phyloP scores from a whole-genome alignment of 2,113 vertebrate species.

The Trogon surrucura region DNA sequence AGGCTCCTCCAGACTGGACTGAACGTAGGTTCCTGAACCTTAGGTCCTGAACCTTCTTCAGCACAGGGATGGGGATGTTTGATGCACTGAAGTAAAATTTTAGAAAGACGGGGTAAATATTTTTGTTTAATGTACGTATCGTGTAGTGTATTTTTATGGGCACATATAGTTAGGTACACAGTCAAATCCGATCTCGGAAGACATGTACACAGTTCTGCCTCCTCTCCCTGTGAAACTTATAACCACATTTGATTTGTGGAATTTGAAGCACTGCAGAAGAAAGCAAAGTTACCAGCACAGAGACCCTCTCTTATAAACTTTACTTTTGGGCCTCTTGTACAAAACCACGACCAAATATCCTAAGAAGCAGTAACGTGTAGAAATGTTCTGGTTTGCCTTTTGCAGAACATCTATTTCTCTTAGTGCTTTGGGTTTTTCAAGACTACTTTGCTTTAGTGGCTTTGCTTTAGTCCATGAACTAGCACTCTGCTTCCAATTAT shows the following conservation, averaged over 20 bases:
- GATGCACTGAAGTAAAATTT: background rate
- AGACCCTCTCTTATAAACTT: background rate
- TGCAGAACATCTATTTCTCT: background rate
- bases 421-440: background rate
- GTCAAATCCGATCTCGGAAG: background rate
- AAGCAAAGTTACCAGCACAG: background rate
- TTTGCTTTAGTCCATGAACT: background rate
- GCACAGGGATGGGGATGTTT: background rate
- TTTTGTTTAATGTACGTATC: background rate
- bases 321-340: background rate
- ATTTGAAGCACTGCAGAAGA: background rate
- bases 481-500: background rate
- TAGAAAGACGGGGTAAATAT: background rate
- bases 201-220: background rate
- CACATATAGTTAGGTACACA: accelerated
- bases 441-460: background rate
- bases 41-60: background rate
- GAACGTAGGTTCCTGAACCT: background rate
- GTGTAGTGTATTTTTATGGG: background rate
- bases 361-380: background rate
- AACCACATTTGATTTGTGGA: background rate
- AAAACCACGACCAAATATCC: background rate
- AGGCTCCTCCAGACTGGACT: background rate
- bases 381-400: background rate
- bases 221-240: background rate